Conservation (phyloP, 2,888 invertebrate species). For the Phortica okadai region DNA sequence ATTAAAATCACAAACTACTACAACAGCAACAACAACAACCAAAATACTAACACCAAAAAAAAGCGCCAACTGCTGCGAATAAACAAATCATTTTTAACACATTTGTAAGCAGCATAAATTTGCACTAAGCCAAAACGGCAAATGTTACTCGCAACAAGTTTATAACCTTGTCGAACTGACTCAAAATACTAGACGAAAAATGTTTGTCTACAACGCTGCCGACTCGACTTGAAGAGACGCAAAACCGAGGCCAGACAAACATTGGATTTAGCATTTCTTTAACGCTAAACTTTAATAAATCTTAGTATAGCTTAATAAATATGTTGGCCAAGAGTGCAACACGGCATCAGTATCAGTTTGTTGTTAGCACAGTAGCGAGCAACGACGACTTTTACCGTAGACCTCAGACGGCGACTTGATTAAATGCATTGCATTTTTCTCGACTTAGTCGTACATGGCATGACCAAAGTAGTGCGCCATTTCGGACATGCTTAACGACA, state of each 20-base stretch:
- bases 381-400: slow-evolving; percentile 26
- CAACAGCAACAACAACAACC: background rate
- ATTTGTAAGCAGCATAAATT: slow-evolving; percentile 46
- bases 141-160: slow-evolving; percentile 50
- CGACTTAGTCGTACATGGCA: slow-evolving; percentile 58
- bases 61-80: slow-evolving; percentile 35
- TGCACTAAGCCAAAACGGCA: slow-evolving; percentile 30
- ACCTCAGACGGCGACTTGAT: background rate
- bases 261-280: slow-evolving; percentile 20
- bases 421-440: background rate
- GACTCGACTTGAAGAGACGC: background rate
- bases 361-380: slow-evolving; percentile 12
- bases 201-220: background rate
- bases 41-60: background rate
- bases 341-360: background rate
- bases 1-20: background rate
- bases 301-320: slow-evolving; percentile 14
- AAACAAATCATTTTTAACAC: slow-evolving; percentile 64
- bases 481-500: slow-evolving; percentile 8
- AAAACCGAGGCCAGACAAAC: slow-evolving; percentile 10
- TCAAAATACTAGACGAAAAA: slow-evolving; percentile 6
- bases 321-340: slow-evolving; percentile 9
- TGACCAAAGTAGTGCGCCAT: background rate
- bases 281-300: slow-evolving; percentile 23
- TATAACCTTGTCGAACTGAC: slow-evolving; percentile 37